Conservation (phyloP, 2,888 invertebrate species). For the Lutraria lutraria region DNA sequence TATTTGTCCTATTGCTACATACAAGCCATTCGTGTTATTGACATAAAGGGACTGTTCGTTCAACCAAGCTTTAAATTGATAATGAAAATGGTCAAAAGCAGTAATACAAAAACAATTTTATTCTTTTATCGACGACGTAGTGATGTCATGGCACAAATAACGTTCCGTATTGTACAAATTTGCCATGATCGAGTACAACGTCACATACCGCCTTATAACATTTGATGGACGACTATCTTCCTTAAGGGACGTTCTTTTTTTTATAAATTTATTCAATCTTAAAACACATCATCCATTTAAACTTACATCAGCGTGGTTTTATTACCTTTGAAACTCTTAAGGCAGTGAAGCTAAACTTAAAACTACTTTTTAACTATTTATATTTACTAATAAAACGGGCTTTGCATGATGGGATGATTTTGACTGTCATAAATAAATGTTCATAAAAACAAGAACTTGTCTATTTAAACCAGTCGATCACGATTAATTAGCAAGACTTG, state of each 20-base stretch:
- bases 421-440: background rate
- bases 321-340: background rate
- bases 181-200: background rate
- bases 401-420: background rate
- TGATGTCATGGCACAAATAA: background rate
- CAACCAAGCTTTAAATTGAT: too few relatives aligned
- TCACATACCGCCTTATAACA: background rate
- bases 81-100: too few relatives aligned
- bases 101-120: too few relatives aligned
- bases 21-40: too few relatives aligned
- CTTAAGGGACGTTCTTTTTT: background rate
- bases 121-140: too few relatives aligned
- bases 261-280: background rate
- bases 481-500: background rate
- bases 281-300: constrained; percentile 17
- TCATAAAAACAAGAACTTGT: background rate
- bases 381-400: background rate
- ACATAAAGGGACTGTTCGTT: too few relatives aligned
- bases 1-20: too few relatives aligned
- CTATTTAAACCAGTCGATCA: background rate
- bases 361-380: background rate
- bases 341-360: background rate
- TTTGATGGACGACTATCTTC: background rate
- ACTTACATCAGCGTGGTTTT: background rate
- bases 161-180: background rate